These are phyloP conservation scores for Villa cingulata DNA, from an alignment of 2,888 invertebrate genomes.

Conservation along the genomic window DNA sequence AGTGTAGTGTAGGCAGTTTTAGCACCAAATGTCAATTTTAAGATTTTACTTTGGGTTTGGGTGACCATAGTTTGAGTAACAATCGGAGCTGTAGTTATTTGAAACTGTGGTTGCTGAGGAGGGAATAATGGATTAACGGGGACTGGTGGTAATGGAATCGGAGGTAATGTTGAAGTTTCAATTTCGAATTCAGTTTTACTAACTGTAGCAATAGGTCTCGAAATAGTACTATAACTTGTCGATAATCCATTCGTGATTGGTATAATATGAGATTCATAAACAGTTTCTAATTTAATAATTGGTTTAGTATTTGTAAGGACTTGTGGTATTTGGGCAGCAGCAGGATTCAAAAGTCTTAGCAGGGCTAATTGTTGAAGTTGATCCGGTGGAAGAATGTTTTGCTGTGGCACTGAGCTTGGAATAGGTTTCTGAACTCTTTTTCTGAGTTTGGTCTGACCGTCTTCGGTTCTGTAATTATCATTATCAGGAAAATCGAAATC, in stretches of 20 bases:
- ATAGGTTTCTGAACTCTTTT: slow-evolving; percentile 23
- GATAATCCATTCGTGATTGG: slow-evolving; percentile 62
- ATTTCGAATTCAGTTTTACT: slow-evolving; percentile 67
- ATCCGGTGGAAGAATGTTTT: slow-evolving; percentile 32
- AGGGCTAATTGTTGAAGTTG: slow-evolving; percentile 62
- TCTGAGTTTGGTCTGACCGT: slow-evolving; percentile 31
- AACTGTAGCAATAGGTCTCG: slow-evolving; percentile 62
- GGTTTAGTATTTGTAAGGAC: slow-evolving; percentile 69
- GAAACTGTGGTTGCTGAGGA: slow-evolving; percentile 52
- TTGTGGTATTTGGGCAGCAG: slow-evolving; percentile 51
- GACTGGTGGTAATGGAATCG: slow-evolving; percentile 39
- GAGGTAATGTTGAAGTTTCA: slow-evolving; percentile 56
- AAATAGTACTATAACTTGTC: slow-evolving; percentile 64
- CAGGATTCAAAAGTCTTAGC: slow-evolving; percentile 56
- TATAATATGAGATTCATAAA: slow-evolving; percentile 70
- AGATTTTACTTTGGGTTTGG: slow-evolving; percentile 63
- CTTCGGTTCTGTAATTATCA: slow-evolving; percentile 46
- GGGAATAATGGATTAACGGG: slow-evolving; percentile 41
- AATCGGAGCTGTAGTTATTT: slow-evolving; percentile 66
- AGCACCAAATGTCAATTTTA: slow-evolving; percentile 82
- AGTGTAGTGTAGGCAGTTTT: slow-evolving; percentile 78
- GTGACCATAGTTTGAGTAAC: slow-evolving; percentile 66
- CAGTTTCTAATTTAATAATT: slow-evolving; percentile 57
- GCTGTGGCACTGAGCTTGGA: slow-evolving; percentile 29
- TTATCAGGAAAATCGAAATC: slow-evolving; percentile 58